Conservation (phyloP, 2,113 vertebrate genomes). For the Artemisiospiza belli region DNA sequence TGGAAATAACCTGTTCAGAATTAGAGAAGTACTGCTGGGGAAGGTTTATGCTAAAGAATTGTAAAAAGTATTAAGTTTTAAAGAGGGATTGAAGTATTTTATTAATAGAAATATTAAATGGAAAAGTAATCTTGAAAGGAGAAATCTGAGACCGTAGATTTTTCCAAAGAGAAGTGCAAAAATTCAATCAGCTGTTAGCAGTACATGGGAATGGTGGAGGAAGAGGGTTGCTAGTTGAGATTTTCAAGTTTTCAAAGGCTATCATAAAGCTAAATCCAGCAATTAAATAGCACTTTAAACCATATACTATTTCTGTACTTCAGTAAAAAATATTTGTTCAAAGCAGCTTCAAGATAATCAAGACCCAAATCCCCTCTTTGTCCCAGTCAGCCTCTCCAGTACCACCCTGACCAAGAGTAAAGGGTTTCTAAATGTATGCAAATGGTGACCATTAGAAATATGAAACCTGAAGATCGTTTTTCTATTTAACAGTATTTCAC, state of each 20-base stretch:
- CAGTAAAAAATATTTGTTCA: background rate
- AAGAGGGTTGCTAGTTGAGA: background rate
- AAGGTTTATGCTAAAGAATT: background rate
- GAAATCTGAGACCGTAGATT: background rate
- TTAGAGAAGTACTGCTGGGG: background rate
- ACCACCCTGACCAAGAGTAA: background rate
- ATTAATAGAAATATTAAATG: background rate
- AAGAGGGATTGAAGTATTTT: background rate
- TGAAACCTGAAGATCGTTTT: background rate
- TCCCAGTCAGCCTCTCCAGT: background rate
- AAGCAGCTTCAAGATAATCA: background rate
- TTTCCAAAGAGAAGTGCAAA: background rate
- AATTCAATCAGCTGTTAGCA: background rate
- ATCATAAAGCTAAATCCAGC: constrained; percentile 9
- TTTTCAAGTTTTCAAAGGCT: background rate
- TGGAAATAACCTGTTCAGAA: background rate
- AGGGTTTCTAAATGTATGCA: background rate
- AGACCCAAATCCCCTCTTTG: background rate
- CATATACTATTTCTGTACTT: background rate
- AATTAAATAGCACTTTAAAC: background rate
- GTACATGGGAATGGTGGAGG: background rate
- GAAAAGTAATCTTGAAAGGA: background rate
- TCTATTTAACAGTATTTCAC: background rate
- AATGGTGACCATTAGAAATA: background rate
- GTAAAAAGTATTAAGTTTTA: background rate